Evolutionary conservation across 1,140 invertebrate genomes (phyloP), one percentile per base, ranked within the genome.

Genomic region (Scylla paramamosain): DNA sequence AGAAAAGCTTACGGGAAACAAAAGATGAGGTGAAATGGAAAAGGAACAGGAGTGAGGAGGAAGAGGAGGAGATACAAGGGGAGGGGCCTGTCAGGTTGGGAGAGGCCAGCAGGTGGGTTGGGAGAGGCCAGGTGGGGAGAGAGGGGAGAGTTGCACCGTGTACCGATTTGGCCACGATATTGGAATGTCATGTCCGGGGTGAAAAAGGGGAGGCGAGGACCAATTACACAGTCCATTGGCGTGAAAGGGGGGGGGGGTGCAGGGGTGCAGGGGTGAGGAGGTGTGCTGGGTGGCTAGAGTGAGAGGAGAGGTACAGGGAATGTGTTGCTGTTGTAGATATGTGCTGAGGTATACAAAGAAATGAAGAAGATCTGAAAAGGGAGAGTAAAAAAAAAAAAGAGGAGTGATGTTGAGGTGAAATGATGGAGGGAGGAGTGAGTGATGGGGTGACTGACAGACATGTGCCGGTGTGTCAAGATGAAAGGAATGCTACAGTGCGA

Each of bases 121-220:
- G 59, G 46, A 29, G 88, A 28, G 45, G 48, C 88, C 20, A 90
- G 90, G 59, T 32, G 90, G 46, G 20, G 90, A n/a, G 29, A 48
- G 39, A 77, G 32, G 31, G 67, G 88, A 52, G 87, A 52, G 67
- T 82, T 67, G 88, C 59, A 82, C 93, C 93, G 90, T 94, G 93
- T 94, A 94, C 93, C 88, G 93, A 94, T 94, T 94, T 94, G 93
- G 93, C 93, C 87, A 91, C 93, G 93, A 94, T 94, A 94, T 94
- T 94, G 88, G 88, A 94, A 94, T 91, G 88, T 91, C 93, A 94
- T 94, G 93, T 94, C 93, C 88, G 32, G 93, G 87, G 93, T 94
- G 93, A 94, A 94, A 91, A 94, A 94, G 88, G 93, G 93, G 93
- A 94, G 88, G 93, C 87, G 52, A 83, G 93, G 87, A 94, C 93